Base-by-base conservation (phyloP, 2,797 vertebrate genomes). In the Sternarchorhynchus goeldii region DNA sequence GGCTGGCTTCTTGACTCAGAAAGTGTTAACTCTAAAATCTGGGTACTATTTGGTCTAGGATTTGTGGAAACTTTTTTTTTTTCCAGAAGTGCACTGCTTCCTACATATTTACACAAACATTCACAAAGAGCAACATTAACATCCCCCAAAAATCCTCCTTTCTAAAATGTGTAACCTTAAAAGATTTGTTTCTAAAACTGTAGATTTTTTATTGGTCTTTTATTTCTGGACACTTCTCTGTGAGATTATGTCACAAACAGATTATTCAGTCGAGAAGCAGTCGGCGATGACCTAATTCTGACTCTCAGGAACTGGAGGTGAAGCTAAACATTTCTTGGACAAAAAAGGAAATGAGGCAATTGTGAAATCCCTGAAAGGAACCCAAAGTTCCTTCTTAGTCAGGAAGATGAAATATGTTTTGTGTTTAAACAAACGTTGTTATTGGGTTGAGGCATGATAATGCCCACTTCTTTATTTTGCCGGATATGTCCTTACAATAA, bases 291-390 rank as follows among this genome's bases (percentile, higher is more conserved):
- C 63, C 64, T 81, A 68, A 78, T 83, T 82, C 31, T 56, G 58
- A 58, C 53, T 59, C n/a, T 41, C 64, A 75, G 62, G 65, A 74
- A 53, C 60, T 77, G 63, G 29, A 59, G 71, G 64, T 62, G 53
- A 73, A 81, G 82, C 50, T 80, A 77, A 85, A 81, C 78, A 79
- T 72, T 41, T 80, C 78, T 75, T 80, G 59, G 77, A 77, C 75
- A 83, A 84, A 78, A 76, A 73, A 65, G 81, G 86, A 86, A 85
- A 86, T 83, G 66, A 82, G 81, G 77, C 79, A 82, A 83, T 80
- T 84, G 84, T 84, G 78, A 86, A 87, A 88, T 85, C 79, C 77
- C 36, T 77, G 70, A 87, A 84, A 84, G 76, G 78, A 86, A 86
- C 83, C 70, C 75, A 78, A 75, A 67, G 77, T 79, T 67, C 78